These are phyloP conservation scores for Corbicula japonica DNA, from an alignment of 2,888 invertebrate species.

Conservation along the genomic window DNA sequence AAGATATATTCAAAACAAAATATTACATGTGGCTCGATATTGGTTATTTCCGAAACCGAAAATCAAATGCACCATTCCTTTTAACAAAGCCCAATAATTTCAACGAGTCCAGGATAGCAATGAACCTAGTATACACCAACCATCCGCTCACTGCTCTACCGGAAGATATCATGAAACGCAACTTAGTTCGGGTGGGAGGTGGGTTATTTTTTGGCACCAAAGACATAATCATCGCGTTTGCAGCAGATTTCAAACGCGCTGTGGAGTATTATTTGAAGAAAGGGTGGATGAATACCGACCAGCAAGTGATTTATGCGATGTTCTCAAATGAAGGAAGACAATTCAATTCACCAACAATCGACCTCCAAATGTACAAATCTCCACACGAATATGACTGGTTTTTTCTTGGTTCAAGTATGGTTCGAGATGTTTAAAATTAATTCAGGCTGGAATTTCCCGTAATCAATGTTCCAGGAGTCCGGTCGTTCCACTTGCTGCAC, in stretches of 20 bases:
- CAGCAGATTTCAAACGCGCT: constrained; percentile 46
- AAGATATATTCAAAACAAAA: constrained; percentile 59
- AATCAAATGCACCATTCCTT: constrained; percentile 47
- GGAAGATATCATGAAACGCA: constrained; percentile 55
- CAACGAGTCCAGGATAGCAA: constrained; percentile 45
- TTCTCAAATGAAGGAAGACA: constrained; percentile 44
- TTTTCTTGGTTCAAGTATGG: constrained; percentile 51
- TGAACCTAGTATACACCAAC: constrained; percentile 19
- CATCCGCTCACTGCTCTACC: constrained; percentile 15
- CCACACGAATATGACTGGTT: constrained; percentile 51
- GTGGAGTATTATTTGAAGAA: constrained; percentile 52
- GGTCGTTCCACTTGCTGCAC: too few relatives aligned
- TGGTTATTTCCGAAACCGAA: constrained; percentile 69
- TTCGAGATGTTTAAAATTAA: too few relatives aligned
- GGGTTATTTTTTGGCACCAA: constrained; percentile 56
- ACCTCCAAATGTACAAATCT: constrained; percentile 49
- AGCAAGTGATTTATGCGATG: constrained; percentile 61
- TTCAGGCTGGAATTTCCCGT: too few relatives aligned
- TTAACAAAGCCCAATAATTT: constrained; percentile 33
- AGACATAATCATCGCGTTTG: constrained; percentile 38
- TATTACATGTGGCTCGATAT: constrained; percentile 76
- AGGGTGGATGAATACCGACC: constrained; percentile 58
- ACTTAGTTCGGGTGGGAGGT: constrained; percentile 65
- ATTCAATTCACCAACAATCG: constrained; percentile 45
- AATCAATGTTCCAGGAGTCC: too few relatives aligned